These are phyloP conservation scores for Charina bottae DNA, from an alignment of 2,113 vertebrate genomes.

Conservation along the genomic window DNA sequence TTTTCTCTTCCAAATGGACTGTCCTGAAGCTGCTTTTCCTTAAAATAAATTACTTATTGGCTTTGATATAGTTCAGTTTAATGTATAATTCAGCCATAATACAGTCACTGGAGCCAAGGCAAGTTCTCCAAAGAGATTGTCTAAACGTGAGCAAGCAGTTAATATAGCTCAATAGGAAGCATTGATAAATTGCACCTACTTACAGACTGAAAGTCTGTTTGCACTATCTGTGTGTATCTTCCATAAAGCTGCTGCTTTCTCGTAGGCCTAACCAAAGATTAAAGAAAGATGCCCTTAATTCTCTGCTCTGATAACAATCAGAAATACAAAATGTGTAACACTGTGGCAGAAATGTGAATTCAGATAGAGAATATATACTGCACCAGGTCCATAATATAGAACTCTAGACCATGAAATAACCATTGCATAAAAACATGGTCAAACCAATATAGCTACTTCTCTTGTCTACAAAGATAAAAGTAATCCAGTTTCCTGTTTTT, in stretches of 20 bases:
- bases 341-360: not conserved
- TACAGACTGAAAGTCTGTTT: conserved; percentile 57
- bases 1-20: not conserved
- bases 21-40: not conserved
- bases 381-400: not conserved
- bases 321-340: not conserved
- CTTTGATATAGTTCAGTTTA: not conserved
- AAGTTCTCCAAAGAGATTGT: not conserved
- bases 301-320: not conserved
- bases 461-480: conserved; percentile 47
- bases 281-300: too few relatives aligned
- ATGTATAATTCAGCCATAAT: not conserved
- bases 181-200: conserved; percentile 51
- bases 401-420: not conserved
- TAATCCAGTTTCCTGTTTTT: conserved; percentile 49
- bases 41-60: not conserved
- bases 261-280: not conserved
- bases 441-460: conserved; percentile 50
- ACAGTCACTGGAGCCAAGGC: not conserved
- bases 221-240: conserved; percentile 29
- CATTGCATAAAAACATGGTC: conserved; percentile 45
- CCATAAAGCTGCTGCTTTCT: not conserved
- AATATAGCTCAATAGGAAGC: conserved; percentile 48
- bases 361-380: not conserved
- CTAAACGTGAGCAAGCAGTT: not conserved